These are phyloP conservation scores for Cyclina sinensis DNA, from an alignment of 1,140 invertebrate genomes.

Conservation along the genomic window DNA sequence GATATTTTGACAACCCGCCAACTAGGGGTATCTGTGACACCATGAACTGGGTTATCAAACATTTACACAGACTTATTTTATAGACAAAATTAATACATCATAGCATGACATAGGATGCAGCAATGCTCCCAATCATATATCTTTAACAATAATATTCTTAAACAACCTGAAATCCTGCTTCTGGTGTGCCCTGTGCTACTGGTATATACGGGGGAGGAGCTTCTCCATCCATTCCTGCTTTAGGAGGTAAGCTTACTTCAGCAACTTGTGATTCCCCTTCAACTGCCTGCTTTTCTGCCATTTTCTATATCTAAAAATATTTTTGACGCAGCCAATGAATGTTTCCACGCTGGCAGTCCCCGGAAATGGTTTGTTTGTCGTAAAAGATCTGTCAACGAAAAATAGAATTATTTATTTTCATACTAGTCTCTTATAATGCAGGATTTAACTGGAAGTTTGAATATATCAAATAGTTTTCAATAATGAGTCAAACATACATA, in stretches of 20 bases:
- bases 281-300: conserved; percentile 42
- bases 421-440: neutral
- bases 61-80: too few relatives aligned
- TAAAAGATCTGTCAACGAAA: conserved; percentile 45
- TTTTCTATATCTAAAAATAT: conserved; percentile 37
- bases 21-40: too few relatives aligned
- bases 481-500: too few relatives aligned
- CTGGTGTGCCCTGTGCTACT: neutral
- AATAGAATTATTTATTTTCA: neutral
- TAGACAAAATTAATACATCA: too few relatives aligned
- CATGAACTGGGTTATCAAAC: too few relatives aligned
- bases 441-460: too few relatives aligned
- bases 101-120: too few relatives aligned
- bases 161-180: conserved; percentile 26
- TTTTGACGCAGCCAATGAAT: neutral
- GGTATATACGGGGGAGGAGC: conserved; percentile 15
- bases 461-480: too few relatives aligned
- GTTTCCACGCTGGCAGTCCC: conserved; percentile 61
- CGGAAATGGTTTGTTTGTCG: conserved; percentile 56
- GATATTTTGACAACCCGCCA: too few relatives aligned
- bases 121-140: too few relatives aligned
- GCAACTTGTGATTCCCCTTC: neutral
- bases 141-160: too few relatives aligned
- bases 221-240: neutral
- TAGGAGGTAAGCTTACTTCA: neutral